Percentiles rank a stretch among this genome's conserved stretches.
Conservation (phyloP, 2,888 invertebrate genomes). For the Eremobia ochroleuca region DNA sequence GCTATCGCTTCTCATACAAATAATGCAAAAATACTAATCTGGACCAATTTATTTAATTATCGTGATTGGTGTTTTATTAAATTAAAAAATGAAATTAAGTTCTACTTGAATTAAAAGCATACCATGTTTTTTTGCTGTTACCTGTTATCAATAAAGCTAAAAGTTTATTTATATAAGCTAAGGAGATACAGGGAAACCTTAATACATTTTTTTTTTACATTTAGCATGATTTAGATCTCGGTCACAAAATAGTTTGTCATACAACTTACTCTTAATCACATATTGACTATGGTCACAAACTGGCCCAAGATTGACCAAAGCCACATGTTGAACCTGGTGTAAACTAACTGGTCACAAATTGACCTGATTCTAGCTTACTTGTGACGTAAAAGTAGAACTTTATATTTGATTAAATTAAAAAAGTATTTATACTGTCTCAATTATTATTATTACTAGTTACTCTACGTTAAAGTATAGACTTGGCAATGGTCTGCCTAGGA, state of each 20-base stretch:
- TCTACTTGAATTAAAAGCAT: slow-evolving; percentile 15
- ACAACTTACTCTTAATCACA: too few relatives aligned
- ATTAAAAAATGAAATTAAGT: not conserved
- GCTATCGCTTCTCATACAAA: not conserved
- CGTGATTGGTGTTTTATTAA: not conserved
- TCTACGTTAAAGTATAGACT: slow-evolving; percentile 37
- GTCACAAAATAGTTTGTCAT: too few relatives aligned
- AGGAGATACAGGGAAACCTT: slow-evolving; percentile 46
- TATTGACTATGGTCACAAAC: not conserved
- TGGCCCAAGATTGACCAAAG: not conserved
- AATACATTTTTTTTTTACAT: too few relatives aligned
- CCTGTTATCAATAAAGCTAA: slow-evolving; percentile 15
- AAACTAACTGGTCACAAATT: not conserved
- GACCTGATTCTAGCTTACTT: not conserved
- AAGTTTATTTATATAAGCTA: slow-evolving; percentile 43
- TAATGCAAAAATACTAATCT: not conserved
- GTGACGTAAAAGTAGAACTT: slow-evolving; percentile 20
- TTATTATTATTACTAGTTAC: slow-evolving; percentile 47
- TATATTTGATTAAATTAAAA: slow-evolving; percentile 23
- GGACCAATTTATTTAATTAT: not conserved
- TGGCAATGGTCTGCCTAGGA: slow-evolving; percentile 47
- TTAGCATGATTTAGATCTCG: too few relatives aligned
- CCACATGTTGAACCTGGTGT: too few relatives aligned
- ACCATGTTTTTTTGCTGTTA: not conserved
- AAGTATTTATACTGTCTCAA: slow-evolving; percentile 54